phyloP scores from a whole-genome alignment of 1,140 invertebrate genomes.

The Streblospio benedicti region DNA sequence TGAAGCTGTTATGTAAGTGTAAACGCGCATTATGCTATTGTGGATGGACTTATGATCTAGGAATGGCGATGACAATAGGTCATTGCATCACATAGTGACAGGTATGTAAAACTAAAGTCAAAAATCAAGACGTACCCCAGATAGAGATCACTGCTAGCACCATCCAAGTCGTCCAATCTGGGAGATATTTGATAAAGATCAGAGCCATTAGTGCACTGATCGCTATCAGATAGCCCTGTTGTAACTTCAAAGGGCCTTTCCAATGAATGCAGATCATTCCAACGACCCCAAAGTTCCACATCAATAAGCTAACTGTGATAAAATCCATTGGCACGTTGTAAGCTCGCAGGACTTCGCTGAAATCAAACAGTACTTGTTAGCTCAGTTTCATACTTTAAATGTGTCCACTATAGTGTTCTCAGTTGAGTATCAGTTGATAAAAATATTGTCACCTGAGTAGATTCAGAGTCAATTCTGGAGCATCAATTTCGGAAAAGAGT shows the following conservation, averaged over 20 bases:
- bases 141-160: conserved; percentile 92
- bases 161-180: conserved; percentile 97
- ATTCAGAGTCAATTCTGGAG: too few relatives aligned
- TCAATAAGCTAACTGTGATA: conserved; percentile 74
- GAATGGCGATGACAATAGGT: too few relatives aligned
- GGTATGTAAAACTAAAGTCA: too few relatives aligned
- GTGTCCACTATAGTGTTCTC: too few relatives aligned
- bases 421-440: too few relatives aligned
- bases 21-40: too few relatives aligned
- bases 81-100: too few relatives aligned
- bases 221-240: conserved; percentile 94
- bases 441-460: too few relatives aligned
- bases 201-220: conserved; percentile 95
- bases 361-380: neutral
- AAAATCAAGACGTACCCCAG: conserved; percentile 91
- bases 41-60: too few relatives aligned
- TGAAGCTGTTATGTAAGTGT: too few relatives aligned
- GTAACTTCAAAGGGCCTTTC: conserved; percentile 86
- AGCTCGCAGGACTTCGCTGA: conserved; percentile 12
- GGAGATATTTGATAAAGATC: conserved; percentile 98
- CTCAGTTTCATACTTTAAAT: neutral
- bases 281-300: conserved; percentile 97
- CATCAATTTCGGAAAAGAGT: too few relatives aligned
- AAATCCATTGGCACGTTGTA: conserved; percentile 89
- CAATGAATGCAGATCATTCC: conserved; percentile 98